These are phyloP conservation scores for Mercenaria mercenaria DNA, from an alignment of 1,140 invertebrate genomes.

Conservation along the genomic window DNA sequence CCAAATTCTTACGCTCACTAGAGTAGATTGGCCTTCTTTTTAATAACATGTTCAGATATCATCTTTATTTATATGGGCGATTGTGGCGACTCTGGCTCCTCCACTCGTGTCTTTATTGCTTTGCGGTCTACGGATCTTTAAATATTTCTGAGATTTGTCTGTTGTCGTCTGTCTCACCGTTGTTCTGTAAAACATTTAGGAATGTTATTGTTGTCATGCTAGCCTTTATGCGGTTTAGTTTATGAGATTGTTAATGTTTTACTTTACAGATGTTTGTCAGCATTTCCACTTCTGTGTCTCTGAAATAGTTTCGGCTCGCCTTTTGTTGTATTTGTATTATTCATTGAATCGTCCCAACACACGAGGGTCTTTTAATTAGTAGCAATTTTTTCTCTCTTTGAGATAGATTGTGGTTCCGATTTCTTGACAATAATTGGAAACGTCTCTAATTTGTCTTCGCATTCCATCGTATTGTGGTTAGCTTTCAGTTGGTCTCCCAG, in stretches of 20 bases:
- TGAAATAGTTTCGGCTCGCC: no score
- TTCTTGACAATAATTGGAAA: not conserved
- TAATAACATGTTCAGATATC: slow-evolving; percentile 38
- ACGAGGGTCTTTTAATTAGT: not conserved
- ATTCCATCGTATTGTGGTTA: slow-evolving; percentile 4
- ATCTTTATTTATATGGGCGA: not conserved
- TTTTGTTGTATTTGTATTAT: no score
- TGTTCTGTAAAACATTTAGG: not conserved
- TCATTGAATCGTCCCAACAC: no score
- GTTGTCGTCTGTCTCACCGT: not conserved
- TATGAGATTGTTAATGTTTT: not conserved
- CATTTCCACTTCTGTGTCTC: no score
- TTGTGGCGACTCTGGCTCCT: not conserved
- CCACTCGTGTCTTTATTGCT: not conserved
- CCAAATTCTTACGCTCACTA: not conserved
- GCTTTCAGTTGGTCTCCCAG: slow-evolving; percentile 39
- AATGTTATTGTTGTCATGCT: slow-evolving; percentile 4
- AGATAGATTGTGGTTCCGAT: not conserved
- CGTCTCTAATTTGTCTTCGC: not conserved
- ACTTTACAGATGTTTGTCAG: not conserved
- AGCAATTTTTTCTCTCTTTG: not conserved
- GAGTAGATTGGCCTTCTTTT: not conserved
- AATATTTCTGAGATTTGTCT: not conserved
- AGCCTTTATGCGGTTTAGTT: not conserved
- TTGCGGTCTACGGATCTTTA: not conserved